Percentiles rank a stretch among this genome's conserved stretches.
Evolutionary conservation across 2,113 vertebrate species (phyloP).

Genomic region (Chaetodon trifascialis): DNA sequence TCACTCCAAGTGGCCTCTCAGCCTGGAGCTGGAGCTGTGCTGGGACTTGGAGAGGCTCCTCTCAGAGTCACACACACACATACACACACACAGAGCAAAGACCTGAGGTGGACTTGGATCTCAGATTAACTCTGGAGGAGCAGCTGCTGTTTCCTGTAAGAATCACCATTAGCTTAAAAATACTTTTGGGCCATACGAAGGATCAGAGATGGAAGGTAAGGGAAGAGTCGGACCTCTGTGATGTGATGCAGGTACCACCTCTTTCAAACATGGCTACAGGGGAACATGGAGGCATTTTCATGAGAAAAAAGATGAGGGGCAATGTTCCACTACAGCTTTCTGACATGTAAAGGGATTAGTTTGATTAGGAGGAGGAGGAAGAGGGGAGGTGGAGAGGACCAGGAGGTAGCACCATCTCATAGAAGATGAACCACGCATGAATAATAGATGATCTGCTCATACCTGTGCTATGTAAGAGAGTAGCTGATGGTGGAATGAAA

Average conservation of each 20-base stretch:
- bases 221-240: conserved; percentile 1
- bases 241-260: neutral
- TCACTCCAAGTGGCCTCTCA: conserved; percentile 71
- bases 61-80: conserved; percentile 40
- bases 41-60: conserved; percentile 53
- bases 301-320: neutral
- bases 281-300: neutral
- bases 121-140: conserved; percentile 54
- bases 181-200: neutral
- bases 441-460: conserved; percentile 74
- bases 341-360: neutral
- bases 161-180: conserved; percentile 21
- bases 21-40: conserved; percentile 43
- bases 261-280: neutral
- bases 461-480: conserved; percentile 71
- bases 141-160: conserved; percentile 30
- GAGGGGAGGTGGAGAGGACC: conserved; percentile 10
- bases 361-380: neutral
- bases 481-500: conserved; percentile 58
- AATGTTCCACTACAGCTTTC: neutral
- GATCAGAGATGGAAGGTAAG: conserved; percentile 74
- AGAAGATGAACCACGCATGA: conserved; percentile 63
- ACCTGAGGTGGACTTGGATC: conserved; percentile 16
- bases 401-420: conserved; percentile 27
- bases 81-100: conserved; percentile 33